Base-by-base conservation (phyloP, 2,888 invertebrate species). In the Cerceris ruficornis region DNA sequence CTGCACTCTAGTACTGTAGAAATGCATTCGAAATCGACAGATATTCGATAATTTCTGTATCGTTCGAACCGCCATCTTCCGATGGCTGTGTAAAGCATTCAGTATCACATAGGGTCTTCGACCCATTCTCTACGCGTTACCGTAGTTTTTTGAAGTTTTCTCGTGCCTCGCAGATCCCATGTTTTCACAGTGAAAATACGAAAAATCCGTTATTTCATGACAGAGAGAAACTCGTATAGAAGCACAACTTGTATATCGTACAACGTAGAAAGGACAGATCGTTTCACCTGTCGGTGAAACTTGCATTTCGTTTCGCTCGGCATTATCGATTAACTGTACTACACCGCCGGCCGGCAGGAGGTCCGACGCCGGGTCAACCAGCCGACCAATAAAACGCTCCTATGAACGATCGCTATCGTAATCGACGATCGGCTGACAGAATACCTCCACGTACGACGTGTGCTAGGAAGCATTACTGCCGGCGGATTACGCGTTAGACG, bases 121-220 rank as follows among this genome's bases (percentile, higher is more conserved):
- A 80, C 81, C 80, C 58, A 46, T 60, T 39, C 17, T 69, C 73
- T 41, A 50, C 55, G 62, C 52, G 58, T n/a, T 50, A 17, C 69
- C 46, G 69, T 54, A 68, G 57, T 65, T 73, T 66, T 81, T 81
- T 81, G 81, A 81, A 74, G 73, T 71, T 77, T 77, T 62, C 50
- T 14, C 49, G 55, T 66, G 68, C 8, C 46, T 14, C 13, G 64
- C 57, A 15, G 17, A 13, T 13, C 49, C 9, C 6, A 8, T 57
- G 11, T 67, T 42, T 28, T 17, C n/a, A 15, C 50, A 41, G 46
- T 46, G n/a, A 65, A 49, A 71, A 6, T 8, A 7, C 17, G 11
- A 11, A 14, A 61, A 66, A 70, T 69, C 66, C 61, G 43, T 39
- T 15, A 43, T 68, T 54, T 54, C 4, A 73, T 81, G 77, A 81